These are phyloP conservation scores for Eumeta japonica DNA, from an alignment of 1,140 invertebrate genomes.

Conservation along the genomic window DNA sequence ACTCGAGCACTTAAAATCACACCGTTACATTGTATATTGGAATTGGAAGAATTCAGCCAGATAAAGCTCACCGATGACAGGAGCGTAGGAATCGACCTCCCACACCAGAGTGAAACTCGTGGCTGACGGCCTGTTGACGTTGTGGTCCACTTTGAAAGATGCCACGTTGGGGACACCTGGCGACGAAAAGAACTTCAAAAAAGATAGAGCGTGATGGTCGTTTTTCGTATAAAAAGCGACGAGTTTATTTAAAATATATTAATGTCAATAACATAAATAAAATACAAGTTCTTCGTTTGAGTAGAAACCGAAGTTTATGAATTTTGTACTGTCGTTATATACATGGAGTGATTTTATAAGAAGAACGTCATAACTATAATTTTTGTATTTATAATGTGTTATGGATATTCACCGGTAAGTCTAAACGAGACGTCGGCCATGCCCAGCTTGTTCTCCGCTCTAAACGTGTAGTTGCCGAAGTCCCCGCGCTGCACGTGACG, in stretches of 20 bases:
- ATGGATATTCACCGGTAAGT: slow-evolving; percentile 36
- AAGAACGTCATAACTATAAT: slow-evolving; percentile 4
- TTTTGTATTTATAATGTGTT: not conserved
- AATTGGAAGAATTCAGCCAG: too few relatives aligned
- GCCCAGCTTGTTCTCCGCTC: slow-evolving; percentile 72
- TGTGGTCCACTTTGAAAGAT: slow-evolving; percentile 43
- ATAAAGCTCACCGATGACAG: slow-evolving; percentile 60
- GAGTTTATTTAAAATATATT: too few relatives aligned
- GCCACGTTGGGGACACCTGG: slow-evolving; percentile 50
- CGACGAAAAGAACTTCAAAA: too few relatives aligned
- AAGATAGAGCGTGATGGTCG: too few relatives aligned
- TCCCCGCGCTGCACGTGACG: slow-evolving; percentile 67
- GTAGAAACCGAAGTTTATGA: too few relatives aligned
- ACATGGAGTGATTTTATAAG: too few relatives aligned
- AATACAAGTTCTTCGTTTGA: too few relatives aligned
- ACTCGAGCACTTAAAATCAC: too few relatives aligned
- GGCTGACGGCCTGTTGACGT: slow-evolving; percentile 34
- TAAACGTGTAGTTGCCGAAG: slow-evolving; percentile 76
- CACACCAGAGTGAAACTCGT: slow-evolving; percentile 65
- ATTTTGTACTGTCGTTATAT: too few relatives aligned
- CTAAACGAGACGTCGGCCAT: slow-evolving; percentile 51
- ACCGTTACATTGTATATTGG: too few relatives aligned
- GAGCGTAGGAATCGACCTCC: slow-evolving; percentile 75
- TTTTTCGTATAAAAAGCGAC: too few relatives aligned
- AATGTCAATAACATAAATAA: too few relatives aligned